phyloP scores from a whole-genome alignment of 2,888 invertebrate genomes.

The Drosophila buzzatii region DNA sequence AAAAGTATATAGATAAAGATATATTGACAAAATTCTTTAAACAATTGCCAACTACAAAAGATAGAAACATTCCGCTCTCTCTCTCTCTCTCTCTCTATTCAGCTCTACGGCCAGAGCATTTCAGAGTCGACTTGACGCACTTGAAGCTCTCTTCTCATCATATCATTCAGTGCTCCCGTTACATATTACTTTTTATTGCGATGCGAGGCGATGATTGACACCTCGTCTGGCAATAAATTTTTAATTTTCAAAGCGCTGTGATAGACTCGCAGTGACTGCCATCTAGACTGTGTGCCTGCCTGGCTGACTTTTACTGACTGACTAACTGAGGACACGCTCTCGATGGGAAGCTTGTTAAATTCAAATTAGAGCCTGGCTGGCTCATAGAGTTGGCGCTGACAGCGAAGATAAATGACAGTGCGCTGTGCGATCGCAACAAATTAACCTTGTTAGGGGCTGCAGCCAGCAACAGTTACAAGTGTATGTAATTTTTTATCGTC shows the following conservation, averaged over 20 bases:
- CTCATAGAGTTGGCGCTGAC: conserved; percentile 71
- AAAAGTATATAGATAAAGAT: background rate
- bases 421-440: conserved; percentile 81
- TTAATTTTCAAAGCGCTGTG: conserved; percentile 80
- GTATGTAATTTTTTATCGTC: conserved; percentile 81
- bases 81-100: too few relatives aligned
- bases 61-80: too few relatives aligned
- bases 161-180: conserved; percentile 33
- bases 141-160: background rate
- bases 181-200: conserved; percentile 59
- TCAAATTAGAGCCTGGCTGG: conserved; percentile 73
- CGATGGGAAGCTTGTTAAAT: conserved; percentile 71
- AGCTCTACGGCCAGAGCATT: conserved; percentile 13
- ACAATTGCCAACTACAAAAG: too few relatives aligned
- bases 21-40: background rate
- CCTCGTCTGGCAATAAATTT: conserved; percentile 83
- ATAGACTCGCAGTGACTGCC: conserved; percentile 51
- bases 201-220: conserved; percentile 74
- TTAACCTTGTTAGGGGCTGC: conserved; percentile 84
- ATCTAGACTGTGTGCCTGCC: background rate
- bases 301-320: conserved; percentile 6
- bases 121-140: background rate
- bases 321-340: conserved; percentile 33
- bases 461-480: conserved; percentile 75
- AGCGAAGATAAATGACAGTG: conserved; percentile 83